Evolutionary conservation across 1,140 invertebrate genomes (phyloP), one percentile per base, ranked within the genome.

Genomic region (Aporrectodea caliginosa): DNA sequence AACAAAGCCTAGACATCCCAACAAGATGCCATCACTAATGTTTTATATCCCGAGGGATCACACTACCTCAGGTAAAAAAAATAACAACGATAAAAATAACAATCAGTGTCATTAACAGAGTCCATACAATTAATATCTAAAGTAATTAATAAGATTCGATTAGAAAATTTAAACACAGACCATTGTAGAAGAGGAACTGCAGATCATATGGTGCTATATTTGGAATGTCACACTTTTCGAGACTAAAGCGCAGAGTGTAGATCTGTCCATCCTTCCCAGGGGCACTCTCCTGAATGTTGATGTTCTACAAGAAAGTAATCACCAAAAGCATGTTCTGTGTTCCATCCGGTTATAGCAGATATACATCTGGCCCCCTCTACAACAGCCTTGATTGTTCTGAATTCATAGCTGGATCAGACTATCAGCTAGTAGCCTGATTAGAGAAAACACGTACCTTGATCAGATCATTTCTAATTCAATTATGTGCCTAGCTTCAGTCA

Each of bases 131-230:
- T 6, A 58, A 58, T 6, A 12, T 58, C 43, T 58, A 58, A 6
- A 12, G 43, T 58, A 58, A 12, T 58, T 58, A n/a, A n/a, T n/a
- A n/a, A n/a, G n/a, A n/a, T n/a, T n/a, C n/a, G n/a, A n/a, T n/a
- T n/a, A n/a, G n/a, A n/a, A n/a, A n/a, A n/a, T n/a, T n/a, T n/a
- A n/a, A n/a, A n/a, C n/a, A n/a, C n/a, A n/a, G n/a, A n/a, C 87
- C 87, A 82, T 88, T 87, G 82, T 87, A 88, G 78, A 88, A 88
- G 12, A 88, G 81, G 82, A 88, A 88, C 16, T 86, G 83, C 30
- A 88, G 84, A 68, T 85, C 79, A 73, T 83, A 84, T 2, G 84
- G 81, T 32, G 84, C 78, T 16, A 88, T 77, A 27, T 58, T 58
- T 58, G 43, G 22, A 6, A 58, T 22, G 6, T 58, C 22, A 22